Percentiles rank a stretch among this genome's conserved stretches.
Conservation (phyloP, 1,140 invertebrate genomes). For the Drosophila busckii region DNA sequence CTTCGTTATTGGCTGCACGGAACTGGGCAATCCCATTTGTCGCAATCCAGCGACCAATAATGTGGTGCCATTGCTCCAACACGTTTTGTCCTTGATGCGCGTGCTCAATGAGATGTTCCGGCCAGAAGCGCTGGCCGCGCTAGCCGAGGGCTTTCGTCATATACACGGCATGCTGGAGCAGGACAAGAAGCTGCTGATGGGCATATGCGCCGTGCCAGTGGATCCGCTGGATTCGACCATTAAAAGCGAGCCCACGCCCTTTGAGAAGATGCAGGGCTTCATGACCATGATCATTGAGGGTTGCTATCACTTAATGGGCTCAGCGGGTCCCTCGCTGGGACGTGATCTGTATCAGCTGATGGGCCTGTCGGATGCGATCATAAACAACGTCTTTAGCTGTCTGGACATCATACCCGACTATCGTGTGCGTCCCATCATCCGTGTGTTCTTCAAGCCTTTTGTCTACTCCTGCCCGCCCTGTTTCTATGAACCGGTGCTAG, state of each 20-base stretch:
- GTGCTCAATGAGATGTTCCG: constrained; percentile 90
- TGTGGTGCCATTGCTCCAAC: constrained; percentile 87
- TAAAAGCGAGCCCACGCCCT: constrained; percentile 81
- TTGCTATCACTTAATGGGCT: constrained; percentile 89
- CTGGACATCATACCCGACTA: constrained; percentile 90
- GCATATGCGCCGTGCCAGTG: constrained; percentile 79
- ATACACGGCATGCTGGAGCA: constrained; percentile 86
- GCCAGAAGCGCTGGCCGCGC: constrained; percentile 82
- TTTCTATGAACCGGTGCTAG: constrained; percentile 86
- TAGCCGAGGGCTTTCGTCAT: constrained; percentile 85
- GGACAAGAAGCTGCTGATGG: constrained; percentile 85
- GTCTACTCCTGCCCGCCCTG: constrained; percentile 90
- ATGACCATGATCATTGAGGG: constrained; percentile 85
- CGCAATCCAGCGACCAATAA: constrained; percentile 91
- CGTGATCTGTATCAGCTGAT: constrained; percentile 89
- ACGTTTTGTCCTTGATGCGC: constrained; percentile 86
- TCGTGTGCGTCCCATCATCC: constrained; percentile 88
- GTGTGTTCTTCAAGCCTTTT: constrained; percentile 91
- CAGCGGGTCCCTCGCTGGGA: constrained; percentile 87
- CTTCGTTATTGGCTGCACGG: constrained; percentile 87
- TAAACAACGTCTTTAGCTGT: constrained; percentile 85
- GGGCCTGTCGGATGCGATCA: constrained; percentile 83
- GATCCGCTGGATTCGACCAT: constrained; percentile 79
- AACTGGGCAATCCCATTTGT: constrained; percentile 87
- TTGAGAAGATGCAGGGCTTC: constrained; percentile 91